A percentile compares a stretch with the other conserved stretches of the same genome.
Evolutionary conservation across 2,888 invertebrate genomes (phyloP).

Genomic region (Cosmopolites sordidus): DNA sequence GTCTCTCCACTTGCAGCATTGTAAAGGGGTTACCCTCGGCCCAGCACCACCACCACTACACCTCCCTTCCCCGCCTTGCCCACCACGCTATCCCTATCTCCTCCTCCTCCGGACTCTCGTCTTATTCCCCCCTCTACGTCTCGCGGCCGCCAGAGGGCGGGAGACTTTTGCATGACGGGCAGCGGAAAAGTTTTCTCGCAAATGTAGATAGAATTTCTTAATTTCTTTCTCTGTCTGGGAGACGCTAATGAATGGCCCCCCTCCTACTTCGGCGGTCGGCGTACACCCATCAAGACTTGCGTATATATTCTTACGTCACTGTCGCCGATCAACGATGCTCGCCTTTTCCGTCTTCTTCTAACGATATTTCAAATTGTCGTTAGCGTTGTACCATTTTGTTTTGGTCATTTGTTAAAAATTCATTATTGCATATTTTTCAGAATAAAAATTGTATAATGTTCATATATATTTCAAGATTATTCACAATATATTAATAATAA

Average conservation of each 20-base stretch:
- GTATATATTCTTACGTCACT: conserved; percentile 45
- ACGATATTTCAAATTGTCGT: no score
- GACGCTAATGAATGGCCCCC: conserved; percentile 35
- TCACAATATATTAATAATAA: no score
- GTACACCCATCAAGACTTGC: conserved; percentile 45
- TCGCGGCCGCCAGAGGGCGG: conserved; percentile 29
- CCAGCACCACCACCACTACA: conserved; percentile 9
- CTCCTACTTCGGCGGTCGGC: conserved; percentile 37
- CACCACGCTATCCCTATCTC: background rate
- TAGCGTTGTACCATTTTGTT: no score
- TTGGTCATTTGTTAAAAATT: no score
- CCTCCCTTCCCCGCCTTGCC: conserved; percentile 24
- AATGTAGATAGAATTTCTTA: conserved; percentile 61
- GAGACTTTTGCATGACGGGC: conserved; percentile 47
- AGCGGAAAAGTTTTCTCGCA: conserved; percentile 50
- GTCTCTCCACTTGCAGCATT: conserved; percentile 42
- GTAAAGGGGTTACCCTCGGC: conserved; percentile 41
- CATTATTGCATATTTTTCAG: no score
- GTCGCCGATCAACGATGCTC: conserved; percentile 25
- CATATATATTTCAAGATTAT: no score
- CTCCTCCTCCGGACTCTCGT: background rate
- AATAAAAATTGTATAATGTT: no score
- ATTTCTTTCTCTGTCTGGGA: conserved; percentile 52
- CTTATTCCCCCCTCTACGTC: conserved; percentile 9
- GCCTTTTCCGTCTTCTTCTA: background rate